Conservation (phyloP, 2,888 invertebrate species). For the Endomychus coccineus region DNA sequence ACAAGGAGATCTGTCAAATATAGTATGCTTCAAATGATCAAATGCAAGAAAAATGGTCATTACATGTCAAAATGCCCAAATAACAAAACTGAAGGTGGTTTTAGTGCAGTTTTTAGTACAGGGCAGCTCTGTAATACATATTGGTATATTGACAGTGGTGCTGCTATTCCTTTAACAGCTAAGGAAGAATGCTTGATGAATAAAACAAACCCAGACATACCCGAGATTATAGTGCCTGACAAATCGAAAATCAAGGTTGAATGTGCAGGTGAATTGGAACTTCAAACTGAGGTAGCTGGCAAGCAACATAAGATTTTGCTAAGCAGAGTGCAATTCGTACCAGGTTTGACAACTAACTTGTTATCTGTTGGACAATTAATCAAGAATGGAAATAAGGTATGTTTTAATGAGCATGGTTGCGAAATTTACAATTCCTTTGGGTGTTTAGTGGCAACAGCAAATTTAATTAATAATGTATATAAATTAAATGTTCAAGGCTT, state of each 20-base stretch:
- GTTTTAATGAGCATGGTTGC: conserved; percentile 20
- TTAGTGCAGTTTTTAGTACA: too few species aligned
- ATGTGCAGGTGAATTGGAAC: conserved; percentile 22
- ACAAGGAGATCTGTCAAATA: too few species aligned
- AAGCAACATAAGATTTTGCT: conserved; percentile 8
- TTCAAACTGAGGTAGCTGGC: conserved; percentile 16
- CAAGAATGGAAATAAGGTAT: conserved; percentile 14
- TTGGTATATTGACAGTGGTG: too few species aligned
- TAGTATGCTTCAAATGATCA: too few species aligned
- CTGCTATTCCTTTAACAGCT: conserved; percentile 23
- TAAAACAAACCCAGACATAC: too few species aligned
- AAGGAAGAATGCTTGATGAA: too few species aligned
- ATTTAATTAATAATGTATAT: conserved; percentile 4
- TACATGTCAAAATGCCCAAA: too few species aligned
- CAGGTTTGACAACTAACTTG: conserved; percentile 24
- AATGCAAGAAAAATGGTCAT: conserved; percentile 12
- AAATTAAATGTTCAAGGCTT: not conserved
- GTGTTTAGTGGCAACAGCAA: conserved; percentile 18
- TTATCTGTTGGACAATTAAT: conserved; percentile 21
- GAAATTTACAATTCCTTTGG: conserved; percentile 18
- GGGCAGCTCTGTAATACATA: too few species aligned
- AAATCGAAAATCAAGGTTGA: too few species aligned
- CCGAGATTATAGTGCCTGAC: too few species aligned
- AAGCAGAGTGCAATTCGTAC: conserved; percentile 12
- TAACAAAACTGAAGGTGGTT: too few species aligned